Conservation (phyloP, 2,888 invertebrate species). For the Sarcophaga subvicina region DNA sequence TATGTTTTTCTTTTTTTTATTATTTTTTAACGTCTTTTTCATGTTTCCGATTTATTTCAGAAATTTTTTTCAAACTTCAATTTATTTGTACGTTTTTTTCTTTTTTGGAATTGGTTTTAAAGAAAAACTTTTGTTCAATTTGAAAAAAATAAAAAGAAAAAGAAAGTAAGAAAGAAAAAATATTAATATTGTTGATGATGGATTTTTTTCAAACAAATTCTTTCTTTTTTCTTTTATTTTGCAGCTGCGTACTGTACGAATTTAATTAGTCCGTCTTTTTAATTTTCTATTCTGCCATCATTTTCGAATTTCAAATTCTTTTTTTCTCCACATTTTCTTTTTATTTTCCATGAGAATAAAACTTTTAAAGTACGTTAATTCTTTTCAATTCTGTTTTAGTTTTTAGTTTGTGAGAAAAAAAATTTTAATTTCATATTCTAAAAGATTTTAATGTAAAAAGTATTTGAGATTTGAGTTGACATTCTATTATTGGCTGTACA, state of each 20-base stretch:
- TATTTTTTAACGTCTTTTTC: slow-evolving; percentile 58
- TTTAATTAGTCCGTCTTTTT: slow-evolving; percentile 62
- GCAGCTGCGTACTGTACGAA: slow-evolving; percentile 64
- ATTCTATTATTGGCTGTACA: slow-evolving; percentile 43
- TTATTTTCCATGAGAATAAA: neutral
- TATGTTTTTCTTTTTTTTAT: neutral
- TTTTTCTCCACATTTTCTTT: slow-evolving; percentile 1
- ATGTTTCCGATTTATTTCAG: slow-evolving; percentile 60
- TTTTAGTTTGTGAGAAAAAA: neutral
- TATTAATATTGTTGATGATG: slow-evolving; percentile 53
- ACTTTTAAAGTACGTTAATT: slow-evolving; percentile 8
- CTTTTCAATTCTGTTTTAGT: neutral
- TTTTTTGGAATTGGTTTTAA: slow-evolving; percentile 34
- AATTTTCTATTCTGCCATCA: slow-evolving; percentile 45
- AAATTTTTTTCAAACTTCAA: slow-evolving; percentile 24
- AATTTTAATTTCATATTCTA: too few relatives aligned
- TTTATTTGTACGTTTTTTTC: slow-evolving; percentile 11
- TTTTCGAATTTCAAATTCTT: slow-evolving; percentile 25
- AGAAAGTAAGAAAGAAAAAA: slow-evolving; percentile 21
- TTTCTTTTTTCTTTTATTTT: slow-evolving; percentile 13
- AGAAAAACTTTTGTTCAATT: slow-evolving; percentile 60
- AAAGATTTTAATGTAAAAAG: slow-evolving; percentile 29
- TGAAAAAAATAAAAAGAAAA: neutral
- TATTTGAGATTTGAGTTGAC: slow-evolving; percentile 45
- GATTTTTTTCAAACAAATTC: slow-evolving; percentile 50